A percentile compares a stretch with the other conserved stretches of the same genome.
These are phyloP conservation scores for Balaeniceps rex DNA, from an alignment of 2,113 vertebrate genomes.

Conservation along the genomic window DNA sequence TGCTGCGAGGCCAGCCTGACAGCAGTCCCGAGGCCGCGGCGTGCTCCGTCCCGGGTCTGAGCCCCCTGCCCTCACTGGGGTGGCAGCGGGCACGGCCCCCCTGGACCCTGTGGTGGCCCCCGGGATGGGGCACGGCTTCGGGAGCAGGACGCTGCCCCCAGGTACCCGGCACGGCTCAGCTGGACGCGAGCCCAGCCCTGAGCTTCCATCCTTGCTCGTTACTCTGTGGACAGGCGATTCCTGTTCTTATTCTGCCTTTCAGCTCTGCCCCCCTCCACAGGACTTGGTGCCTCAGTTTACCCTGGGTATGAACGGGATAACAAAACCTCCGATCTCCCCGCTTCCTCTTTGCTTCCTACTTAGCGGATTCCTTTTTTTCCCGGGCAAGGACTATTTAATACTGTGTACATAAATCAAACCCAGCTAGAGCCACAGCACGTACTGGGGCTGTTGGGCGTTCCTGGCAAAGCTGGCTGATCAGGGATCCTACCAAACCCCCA, in stretches of 20 bases:
- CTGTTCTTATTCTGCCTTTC: too few species aligned
- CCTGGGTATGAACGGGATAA: rapidly evolving
- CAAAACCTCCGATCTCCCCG: background rate
- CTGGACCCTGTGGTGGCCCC: background rate
- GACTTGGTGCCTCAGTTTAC: background rate
- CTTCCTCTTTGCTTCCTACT: background rate
- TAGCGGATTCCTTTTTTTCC: background rate
- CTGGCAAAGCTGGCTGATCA: background rate
- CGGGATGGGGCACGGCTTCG: background rate
- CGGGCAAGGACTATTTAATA: rapidly evolving
- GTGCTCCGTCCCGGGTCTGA: background rate
- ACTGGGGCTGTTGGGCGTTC: rapidly evolving
- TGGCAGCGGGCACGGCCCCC: background rate
- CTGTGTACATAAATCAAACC: rapidly evolving
- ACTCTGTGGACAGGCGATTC: rapidly evolving
- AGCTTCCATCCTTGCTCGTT: background rate
- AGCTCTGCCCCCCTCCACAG: background rate
- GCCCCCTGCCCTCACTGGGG: background rate
- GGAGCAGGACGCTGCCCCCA: background rate
- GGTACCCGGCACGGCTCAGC: background rate
- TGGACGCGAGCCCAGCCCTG: background rate
- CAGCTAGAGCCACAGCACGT: rapidly evolving
- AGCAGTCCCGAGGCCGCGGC: background rate
- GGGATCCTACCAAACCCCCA: background rate
- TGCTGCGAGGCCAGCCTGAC: background rate